A percentile compares a stretch with the other conserved stretches of the same genome.
Evolutionary conservation across 2,888 invertebrate genomes (phyloP).

Genomic region (Fissipunctia ypsillon): DNA sequence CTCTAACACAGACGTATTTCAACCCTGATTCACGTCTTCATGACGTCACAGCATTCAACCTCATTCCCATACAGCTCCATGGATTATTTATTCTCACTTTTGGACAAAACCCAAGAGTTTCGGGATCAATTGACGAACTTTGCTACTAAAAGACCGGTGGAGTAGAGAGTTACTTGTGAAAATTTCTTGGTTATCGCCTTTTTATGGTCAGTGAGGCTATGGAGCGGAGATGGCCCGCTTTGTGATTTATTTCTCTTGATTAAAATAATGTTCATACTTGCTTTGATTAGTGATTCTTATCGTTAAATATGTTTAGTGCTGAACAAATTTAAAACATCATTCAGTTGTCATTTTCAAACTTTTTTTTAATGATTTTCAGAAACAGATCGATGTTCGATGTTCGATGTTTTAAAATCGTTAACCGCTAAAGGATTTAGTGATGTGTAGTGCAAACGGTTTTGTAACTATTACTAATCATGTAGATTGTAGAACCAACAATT

Average conservation of each 20-base stretch:
- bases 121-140: constrained; percentile 70
- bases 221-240: constrained; percentile 6
- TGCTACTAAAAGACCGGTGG: constrained; percentile 69
- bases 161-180: constrained; percentile 58
- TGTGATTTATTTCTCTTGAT: constrained; percentile 15
- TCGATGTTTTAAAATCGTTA: not conserved
- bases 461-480: not conserved
- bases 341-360: not conserved
- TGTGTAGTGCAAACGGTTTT: not conserved
- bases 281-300: not conserved
- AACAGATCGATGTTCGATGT: not conserved
- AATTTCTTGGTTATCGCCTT: constrained; percentile 49
- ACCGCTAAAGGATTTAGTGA: not conserved
- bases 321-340: no score
- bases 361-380: not conserved
- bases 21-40: constrained; percentile 38
- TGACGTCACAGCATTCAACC: constrained; percentile 45
- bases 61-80: constrained; percentile 43
- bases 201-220: constrained; percentile 39
- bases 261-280: not conserved
- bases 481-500: not conserved
- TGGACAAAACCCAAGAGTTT: constrained; percentile 67
- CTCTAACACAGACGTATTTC: constrained; percentile 42
- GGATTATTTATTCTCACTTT: constrained; percentile 57
- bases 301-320: no score